Percentiles rank a stretch among this genome's conserved stretches.
Evolutionary conservation across 2,888 invertebrate genomes (phyloP).

Genomic region (Drosophila macrothrix): DNA sequence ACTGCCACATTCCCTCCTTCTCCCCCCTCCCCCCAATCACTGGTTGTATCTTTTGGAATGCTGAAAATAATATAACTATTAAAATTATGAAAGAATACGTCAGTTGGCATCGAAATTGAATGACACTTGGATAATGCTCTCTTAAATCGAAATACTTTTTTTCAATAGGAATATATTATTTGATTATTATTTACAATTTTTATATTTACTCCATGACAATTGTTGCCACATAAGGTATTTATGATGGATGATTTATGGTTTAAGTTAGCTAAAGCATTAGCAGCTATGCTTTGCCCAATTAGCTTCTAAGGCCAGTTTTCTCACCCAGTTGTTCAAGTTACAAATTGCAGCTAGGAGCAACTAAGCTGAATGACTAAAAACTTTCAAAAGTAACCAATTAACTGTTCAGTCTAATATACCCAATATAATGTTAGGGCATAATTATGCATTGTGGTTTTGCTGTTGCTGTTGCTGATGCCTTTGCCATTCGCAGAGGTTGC

Average conservation of each 20-base stretch:
- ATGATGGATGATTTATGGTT: not conserved
- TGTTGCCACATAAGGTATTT: no score
- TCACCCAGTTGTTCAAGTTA: no score
- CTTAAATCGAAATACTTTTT: not conserved
- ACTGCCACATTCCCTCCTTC: not conserved
- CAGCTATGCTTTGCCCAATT: not conserved
- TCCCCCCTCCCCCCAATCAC: not conserved
- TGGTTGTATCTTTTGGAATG: slow-evolving; percentile 41
- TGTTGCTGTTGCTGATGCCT: slow-evolving; percentile 20
- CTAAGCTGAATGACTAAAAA: not conserved
- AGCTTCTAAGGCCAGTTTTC: no score
- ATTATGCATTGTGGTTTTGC: slow-evolving; percentile 55
- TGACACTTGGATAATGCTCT: slow-evolving; percentile 37
- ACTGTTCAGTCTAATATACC: slow-evolving; percentile 18
- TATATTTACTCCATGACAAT: no score
- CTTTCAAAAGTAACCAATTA: not conserved
- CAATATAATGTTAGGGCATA: slow-evolving; percentile 45
- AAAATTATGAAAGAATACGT: slow-evolving; percentile 57
- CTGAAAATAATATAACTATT: slow-evolving; percentile 82
- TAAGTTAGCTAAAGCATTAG: not conserved
- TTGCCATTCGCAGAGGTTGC: slow-evolving; percentile 2
- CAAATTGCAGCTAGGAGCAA: no score
- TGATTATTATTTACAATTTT: not conserved
- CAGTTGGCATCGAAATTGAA: not conserved
- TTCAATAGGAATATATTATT: not conserved